These are phyloP conservation scores for Entelurus aequoreus DNA, from an alignment of 2,113 vertebrate species.

Conservation along the genomic window DNA sequence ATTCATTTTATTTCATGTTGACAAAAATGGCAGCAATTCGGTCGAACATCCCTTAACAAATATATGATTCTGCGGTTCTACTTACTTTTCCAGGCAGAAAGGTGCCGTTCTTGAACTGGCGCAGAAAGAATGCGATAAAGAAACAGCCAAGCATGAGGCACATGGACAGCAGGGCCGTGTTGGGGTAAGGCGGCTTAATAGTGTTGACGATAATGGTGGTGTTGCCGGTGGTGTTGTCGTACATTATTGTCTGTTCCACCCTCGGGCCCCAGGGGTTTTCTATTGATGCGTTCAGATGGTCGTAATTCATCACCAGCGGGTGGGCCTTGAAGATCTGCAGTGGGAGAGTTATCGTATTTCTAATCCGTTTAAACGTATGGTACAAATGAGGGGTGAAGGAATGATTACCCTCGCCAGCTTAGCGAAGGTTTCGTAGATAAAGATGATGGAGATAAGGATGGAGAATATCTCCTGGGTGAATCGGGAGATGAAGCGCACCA, in stretches of 20 bases:
- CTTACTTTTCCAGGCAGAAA: constrained; percentile 90
- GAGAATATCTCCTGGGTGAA: constrained; percentile 99
- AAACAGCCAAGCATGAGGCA: constrained; percentile 93
- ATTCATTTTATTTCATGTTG: no score
- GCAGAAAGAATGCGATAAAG: constrained; percentile 84
- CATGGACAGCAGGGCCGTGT: constrained; percentile 92
- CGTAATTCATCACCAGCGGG: constrained; percentile 73
- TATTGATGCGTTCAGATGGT: constrained; percentile 53
- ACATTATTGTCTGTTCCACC: constrained; percentile 29
- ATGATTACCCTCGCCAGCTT: constrained; percentile 81
- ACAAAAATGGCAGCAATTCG: no score
- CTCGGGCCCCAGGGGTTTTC: constrained; percentile 65
- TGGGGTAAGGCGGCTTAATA: constrained; percentile 66
- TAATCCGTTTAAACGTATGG: no score
- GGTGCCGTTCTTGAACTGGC: constrained; percentile 90
- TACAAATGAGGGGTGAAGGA: not conserved
- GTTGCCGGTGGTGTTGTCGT: constrained; percentile 55
- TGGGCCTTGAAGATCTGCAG: constrained; percentile 77
- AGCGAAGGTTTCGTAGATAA: constrained; percentile 93
- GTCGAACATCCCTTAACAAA: no score
- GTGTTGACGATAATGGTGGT: constrained; percentile 7
- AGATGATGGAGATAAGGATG: constrained; percentile 98
- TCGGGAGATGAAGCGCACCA: constrained; percentile 93
- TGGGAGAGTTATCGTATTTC: not conserved
- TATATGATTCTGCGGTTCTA: not conserved